Conservation (phyloP, 2,797 vertebrate species). For the Erpetoichthys calabaricus region DNA sequence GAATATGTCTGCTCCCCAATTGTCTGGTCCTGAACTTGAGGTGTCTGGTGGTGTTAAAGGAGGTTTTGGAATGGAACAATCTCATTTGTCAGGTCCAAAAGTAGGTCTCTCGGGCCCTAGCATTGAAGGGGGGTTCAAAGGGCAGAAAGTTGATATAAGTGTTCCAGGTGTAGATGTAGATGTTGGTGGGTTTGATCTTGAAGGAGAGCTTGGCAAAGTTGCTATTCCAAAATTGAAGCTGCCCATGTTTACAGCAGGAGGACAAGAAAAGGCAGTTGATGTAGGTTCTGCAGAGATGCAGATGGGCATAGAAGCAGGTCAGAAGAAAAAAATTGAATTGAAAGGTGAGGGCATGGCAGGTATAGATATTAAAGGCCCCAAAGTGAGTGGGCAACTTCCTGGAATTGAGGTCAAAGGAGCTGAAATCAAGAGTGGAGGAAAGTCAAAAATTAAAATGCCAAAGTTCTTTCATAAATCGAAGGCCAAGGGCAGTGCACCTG, state of each 20-base stretch:
- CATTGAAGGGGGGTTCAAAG: constrained; percentile 8
- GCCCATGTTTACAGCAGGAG: constrained; percentile 63
- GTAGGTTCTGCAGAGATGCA: constrained; percentile 42
- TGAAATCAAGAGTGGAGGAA: constrained; percentile 52
- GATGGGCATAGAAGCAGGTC: background rate
- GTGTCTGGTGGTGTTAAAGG: constrained; percentile 5
- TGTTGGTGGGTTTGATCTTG: constrained; percentile 18
- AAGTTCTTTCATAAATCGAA: constrained; percentile 80
- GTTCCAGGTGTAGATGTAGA: constrained; percentile 21
- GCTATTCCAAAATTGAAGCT: constrained; percentile 73
- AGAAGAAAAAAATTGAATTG: background rate
- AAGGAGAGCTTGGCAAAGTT: constrained; percentile 46
- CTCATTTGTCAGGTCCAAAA: background rate
- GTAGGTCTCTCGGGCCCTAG: background rate
- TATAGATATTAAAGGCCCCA: constrained; percentile 27
- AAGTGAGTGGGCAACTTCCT: constrained; percentile 25
- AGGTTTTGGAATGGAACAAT: constrained; percentile 1
- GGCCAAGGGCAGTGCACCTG: constrained; percentile 54
- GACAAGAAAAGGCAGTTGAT: constrained; percentile 51
- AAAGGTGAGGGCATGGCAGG: constrained; percentile 8
- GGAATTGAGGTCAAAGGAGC: constrained; percentile 48
- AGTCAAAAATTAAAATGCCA: constrained; percentile 74
- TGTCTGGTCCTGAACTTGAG: background rate
- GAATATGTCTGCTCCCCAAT: background rate
- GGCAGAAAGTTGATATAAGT: constrained; percentile 9